Conservation (phyloP, 1,140 invertebrate genomes). For the Drosophila navojoa region DNA sequence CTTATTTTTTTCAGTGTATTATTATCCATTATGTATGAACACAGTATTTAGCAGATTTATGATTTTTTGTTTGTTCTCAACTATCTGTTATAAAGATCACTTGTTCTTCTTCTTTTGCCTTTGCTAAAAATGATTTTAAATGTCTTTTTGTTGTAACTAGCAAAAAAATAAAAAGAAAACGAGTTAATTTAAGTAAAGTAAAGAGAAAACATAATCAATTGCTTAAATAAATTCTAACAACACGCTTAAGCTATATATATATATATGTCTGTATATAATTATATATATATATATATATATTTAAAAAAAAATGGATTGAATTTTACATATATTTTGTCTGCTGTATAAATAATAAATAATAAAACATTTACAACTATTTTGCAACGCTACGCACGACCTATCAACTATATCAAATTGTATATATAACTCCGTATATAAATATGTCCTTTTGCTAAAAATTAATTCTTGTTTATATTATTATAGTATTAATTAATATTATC, state of each 20-base stretch:
- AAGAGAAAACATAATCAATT: conserved; percentile 38
- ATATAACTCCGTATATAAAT: conserved; percentile 78
- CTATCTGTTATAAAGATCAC: conserved; percentile 29
- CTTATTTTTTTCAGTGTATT: conserved; percentile 32
- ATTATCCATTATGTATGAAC: conserved; percentile 53
- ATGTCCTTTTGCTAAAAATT: conserved; percentile 79
- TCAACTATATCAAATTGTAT: conserved; percentile 78
- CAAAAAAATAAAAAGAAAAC: conserved; percentile 1
- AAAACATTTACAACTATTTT: conserved; percentile 74
- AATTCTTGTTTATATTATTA: conserved; percentile 45
- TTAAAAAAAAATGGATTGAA: conserved; percentile 30
- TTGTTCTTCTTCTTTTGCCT: conserved; percentile 24
- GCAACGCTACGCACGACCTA: conserved; percentile 76
- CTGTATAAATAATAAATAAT: conserved; percentile 77
- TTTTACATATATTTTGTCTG: conserved; percentile 35
- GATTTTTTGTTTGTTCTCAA: conserved; percentile 34
- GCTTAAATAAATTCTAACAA: conserved; percentile 77
- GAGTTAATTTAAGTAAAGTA: background rate
- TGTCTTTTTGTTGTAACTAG: conserved; percentile 65
- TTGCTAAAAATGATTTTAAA: conserved; percentile 50
- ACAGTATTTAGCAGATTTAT: conserved; percentile 60
- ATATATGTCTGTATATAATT: conserved; percentile 36
- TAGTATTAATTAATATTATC: conserved; percentile 39
- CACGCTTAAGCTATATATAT: conserved; percentile 55
- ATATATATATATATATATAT: conserved; percentile 37